These are phyloP conservation scores for Erythrolamprus reginae DNA, from an alignment of 2,113 vertebrate genomes.

Conservation along the genomic window DNA sequence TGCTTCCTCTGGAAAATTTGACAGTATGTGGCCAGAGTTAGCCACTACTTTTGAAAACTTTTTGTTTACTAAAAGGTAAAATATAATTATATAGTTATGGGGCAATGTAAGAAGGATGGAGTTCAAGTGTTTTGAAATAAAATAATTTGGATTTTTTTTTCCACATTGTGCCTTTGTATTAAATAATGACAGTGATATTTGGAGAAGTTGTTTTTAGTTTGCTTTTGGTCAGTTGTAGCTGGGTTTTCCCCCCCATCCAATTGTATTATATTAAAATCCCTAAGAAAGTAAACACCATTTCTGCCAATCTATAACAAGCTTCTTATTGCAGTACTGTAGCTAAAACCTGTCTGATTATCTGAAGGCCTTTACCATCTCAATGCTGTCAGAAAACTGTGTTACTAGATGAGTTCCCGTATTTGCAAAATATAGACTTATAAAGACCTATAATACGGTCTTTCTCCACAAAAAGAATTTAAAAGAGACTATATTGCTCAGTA, in stretches of 20 bases:
- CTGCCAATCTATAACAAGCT: not conserved
- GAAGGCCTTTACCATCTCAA: not conserved
- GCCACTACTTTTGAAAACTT: conserved; percentile 95
- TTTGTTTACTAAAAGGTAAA: conserved; percentile 96
- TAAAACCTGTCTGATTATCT: not conserved
- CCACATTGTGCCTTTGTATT: not conserved
- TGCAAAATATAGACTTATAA: not conserved
- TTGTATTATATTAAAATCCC: not conserved
- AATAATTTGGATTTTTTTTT: not conserved
- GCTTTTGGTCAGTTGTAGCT: not conserved
- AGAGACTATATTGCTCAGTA: not conserved
- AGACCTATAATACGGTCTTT: not conserved
- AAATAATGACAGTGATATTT: not conserved
- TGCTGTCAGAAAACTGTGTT: not conserved
- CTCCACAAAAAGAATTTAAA: not conserved
- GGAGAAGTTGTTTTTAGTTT: not conserved
- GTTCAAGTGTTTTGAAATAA: not conserved
- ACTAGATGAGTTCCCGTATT: not conserved
- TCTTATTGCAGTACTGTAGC: not conserved
- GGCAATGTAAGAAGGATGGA: not conserved
- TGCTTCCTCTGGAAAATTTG: conserved; percentile 92
- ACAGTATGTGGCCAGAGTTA: conserved; percentile 96
- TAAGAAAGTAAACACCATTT: not conserved
- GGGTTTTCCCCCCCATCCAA: not conserved
- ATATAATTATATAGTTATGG: not conserved